Conservation (phyloP, 2,113 vertebrate genomes). For the Pituophis catenifer region DNA sequence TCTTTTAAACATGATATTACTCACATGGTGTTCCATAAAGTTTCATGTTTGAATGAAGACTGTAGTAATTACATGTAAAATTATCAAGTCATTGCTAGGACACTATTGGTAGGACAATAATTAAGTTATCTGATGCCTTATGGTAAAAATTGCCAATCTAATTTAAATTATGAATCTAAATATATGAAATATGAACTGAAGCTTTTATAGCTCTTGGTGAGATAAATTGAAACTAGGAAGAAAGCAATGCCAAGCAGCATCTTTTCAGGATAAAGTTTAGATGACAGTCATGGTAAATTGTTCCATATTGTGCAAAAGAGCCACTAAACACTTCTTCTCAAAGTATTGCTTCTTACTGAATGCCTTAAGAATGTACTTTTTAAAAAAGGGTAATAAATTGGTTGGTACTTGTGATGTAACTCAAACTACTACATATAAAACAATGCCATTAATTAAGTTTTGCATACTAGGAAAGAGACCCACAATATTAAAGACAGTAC, state of each 20-base stretch:
- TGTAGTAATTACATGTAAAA: not conserved
- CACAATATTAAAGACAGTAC: not conserved
- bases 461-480: constrained; percentile 9
- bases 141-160: not conserved
- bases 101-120: not conserved
- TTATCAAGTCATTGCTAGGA: not conserved
- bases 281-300: not conserved
- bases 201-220: not conserved
- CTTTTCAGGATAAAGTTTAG: not conserved
- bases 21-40: not conserved
- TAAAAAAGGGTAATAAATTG: not conserved
- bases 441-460: not conserved
- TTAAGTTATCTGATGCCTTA: not conserved
- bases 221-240: not conserved
- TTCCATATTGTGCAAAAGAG: not conserved
- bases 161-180: not conserved
- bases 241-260: not conserved
- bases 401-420: not conserved
- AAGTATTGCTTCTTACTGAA: not conserved
- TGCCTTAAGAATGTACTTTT: not conserved
- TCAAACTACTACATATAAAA: not conserved
- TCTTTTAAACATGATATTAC: not conserved
- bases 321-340: not conserved
- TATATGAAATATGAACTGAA: not conserved
- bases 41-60: not conserved